phyloP scores from a whole-genome alignment of 1,140 invertebrate species.

The Penaeus japonicus region DNA sequence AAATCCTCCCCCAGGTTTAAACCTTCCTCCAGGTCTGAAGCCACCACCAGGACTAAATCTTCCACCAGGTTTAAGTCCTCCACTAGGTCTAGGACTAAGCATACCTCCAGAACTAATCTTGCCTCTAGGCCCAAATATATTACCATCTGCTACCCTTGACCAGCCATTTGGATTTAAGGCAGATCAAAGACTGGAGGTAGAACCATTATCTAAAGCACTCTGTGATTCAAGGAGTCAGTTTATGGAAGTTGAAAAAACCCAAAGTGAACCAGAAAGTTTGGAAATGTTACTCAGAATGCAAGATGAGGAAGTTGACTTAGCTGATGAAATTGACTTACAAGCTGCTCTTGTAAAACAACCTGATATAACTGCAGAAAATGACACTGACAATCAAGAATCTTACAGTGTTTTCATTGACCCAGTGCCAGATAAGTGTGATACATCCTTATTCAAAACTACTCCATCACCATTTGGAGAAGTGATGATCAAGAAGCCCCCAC shows the following conservation, averaged over 20 bases:
- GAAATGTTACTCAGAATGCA: background rate
- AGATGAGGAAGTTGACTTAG: background rate
- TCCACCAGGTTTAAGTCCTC: background rate
- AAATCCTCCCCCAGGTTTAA: background rate
- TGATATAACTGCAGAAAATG: background rate
- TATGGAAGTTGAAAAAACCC: background rate
- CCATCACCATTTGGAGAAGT: conserved; percentile 28
- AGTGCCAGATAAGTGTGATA: background rate
- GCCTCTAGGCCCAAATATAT: background rate
- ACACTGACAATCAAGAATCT: background rate
- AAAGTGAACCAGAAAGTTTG: background rate
- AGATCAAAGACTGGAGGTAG: no score
- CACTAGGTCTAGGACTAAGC: background rate
- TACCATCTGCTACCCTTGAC: background rate
- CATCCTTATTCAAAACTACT: background rate
- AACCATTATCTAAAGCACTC: no score
- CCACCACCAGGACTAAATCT: background rate
- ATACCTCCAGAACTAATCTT: background rate
- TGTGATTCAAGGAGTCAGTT: background rate
- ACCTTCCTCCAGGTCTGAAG: background rate
- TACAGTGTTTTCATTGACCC: background rate
- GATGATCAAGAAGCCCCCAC: background rate
- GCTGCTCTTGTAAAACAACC: conserved; percentile 19
- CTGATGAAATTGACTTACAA: conserved; percentile 26
- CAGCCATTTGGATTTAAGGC: no score